A percentile compares a stretch with the other conserved stretches of the same genome.
Evolutionary conservation across 2,113 vertebrate species (phyloP).

Genomic region (Perognathus longimembris): DNA sequence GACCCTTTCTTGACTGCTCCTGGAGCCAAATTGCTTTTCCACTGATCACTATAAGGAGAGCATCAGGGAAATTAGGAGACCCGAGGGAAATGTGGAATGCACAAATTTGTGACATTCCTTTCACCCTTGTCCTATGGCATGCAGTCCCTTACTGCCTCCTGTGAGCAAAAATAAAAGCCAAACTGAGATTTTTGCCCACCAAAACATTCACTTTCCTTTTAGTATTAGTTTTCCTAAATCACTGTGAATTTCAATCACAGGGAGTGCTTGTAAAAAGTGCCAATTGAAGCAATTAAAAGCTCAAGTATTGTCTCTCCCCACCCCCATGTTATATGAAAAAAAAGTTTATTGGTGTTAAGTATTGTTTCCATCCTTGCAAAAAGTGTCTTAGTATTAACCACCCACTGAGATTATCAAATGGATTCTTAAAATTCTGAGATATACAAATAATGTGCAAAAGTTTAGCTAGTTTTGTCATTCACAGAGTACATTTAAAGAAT

Average conservation of each 20-base stretch:
- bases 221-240: neutral
- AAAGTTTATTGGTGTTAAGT: slow-evolving; percentile 41
- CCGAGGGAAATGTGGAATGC: neutral
- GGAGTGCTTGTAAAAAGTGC: neutral
- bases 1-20: neutral
- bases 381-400: slow-evolving; percentile 2
- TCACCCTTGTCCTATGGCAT: neutral
- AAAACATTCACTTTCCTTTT: neutral
- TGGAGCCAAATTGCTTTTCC: neutral
- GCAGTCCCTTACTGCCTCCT: neutral
- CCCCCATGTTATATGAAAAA: neutral
- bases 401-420: slow-evolving; percentile 32
- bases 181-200: neutral
- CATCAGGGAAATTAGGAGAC: neutral
- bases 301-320: slow-evolving; percentile 24
- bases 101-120: neutral
- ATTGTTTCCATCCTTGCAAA: slow-evolving; percentile 21
- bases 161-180: neutral
- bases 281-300: slow-evolving; percentile 27
- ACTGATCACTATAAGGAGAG: neutral
- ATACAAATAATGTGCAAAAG: slow-evolving; percentile 47
- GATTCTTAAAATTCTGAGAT: slow-evolving; percentile 40
- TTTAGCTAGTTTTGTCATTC: slow-evolving; percentile 22
- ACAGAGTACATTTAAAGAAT: neutral
- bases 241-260: neutral